Base-by-base conservation (phyloP, 2,888 invertebrate genomes). In the Augochlorella aurata region DNA sequence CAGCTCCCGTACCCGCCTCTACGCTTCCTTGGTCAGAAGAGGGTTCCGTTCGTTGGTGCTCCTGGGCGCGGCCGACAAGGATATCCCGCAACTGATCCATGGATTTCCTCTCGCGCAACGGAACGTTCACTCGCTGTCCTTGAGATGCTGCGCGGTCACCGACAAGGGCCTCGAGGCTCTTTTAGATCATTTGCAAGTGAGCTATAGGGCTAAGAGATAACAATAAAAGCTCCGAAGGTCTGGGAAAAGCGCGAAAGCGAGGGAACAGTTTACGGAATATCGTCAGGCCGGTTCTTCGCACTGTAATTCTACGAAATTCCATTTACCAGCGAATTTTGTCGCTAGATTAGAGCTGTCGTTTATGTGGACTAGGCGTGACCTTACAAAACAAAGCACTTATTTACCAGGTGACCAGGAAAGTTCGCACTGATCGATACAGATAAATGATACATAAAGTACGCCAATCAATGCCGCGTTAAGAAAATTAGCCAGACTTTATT, bases 141-240 rank as follows among this genome's bases (percentile, higher is more conserved):
- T 99, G 89, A 96, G 97, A 90, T 98, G 98, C 92, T 98, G 98
- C 91, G 98, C 98, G 90, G 96, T 98, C 92, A 97, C 97, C 50
- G 98, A 99, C 94, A 95, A 97, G 90, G 98, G 98, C 9, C 94
- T 99, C 87, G 98, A 98, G 94, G 96, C 97, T 44, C 95, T 98
- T 67, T 94, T 98, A 91, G 98, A 98, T 95, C 97, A 98, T 94
- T 95, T 98, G 86, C 97, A 97, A 96, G 97, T 97, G 93, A 29
- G 63, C 47, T 3, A 16, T 18, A 61, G 29, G 16, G 61, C 61
- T 61, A 61, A 54, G 10, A 21, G 54, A 54, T 54, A 54, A 54
- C 54, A 14, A 54, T 54, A 21, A 54, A 54, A 18, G 8, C n/a
- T 50, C 8, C 21, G 14, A 21, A 24, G 54, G 54, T 58, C 54